Evolutionary conservation across 2,113 vertebrate genomes (phyloP).

Genomic region (Burhinus oedicnemus): DNA sequence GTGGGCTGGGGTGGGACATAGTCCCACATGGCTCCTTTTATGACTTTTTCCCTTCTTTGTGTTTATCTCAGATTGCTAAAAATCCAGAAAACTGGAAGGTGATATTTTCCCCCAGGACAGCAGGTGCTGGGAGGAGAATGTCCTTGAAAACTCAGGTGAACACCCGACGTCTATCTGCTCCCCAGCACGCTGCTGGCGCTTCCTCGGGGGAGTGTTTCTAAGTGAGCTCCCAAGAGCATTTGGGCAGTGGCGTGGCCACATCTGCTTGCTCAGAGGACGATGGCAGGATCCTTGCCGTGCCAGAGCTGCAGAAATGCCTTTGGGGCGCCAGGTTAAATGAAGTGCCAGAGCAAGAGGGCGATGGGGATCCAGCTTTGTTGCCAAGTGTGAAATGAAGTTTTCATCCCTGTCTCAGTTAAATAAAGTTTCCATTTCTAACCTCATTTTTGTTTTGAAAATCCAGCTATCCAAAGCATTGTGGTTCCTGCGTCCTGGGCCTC

Average conservation of each 20-base stretch:
- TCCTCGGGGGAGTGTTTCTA: background rate
- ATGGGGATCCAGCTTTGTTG: background rate
- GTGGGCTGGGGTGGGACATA: background rate
- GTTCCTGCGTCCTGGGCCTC: background rate
- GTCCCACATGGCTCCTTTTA: background rate
- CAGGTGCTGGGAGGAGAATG: background rate
- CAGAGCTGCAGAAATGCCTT: background rate
- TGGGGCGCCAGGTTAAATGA: background rate
- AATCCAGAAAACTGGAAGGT: background rate
- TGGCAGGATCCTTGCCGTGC: accelerated
- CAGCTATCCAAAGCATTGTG: background rate
- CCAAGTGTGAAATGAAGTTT: background rate
- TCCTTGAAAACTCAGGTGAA: background rate
- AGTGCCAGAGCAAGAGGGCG: background rate
- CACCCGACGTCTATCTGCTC: accelerated
- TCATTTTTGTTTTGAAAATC: background rate
- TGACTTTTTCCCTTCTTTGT: background rate
- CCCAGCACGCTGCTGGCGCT: background rate
- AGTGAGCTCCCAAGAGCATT: background rate
- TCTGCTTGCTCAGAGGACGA: background rate
- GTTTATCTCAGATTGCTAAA: background rate
- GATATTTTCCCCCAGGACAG: background rate
- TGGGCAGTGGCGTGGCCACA: accelerated
- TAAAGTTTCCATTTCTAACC: constrained; percentile 27
- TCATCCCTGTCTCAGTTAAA: background rate